Conservation (phyloP, 30 jellyfish, hydroid and myxozoan genomes). For the Rhopilema esculentum region DNA sequence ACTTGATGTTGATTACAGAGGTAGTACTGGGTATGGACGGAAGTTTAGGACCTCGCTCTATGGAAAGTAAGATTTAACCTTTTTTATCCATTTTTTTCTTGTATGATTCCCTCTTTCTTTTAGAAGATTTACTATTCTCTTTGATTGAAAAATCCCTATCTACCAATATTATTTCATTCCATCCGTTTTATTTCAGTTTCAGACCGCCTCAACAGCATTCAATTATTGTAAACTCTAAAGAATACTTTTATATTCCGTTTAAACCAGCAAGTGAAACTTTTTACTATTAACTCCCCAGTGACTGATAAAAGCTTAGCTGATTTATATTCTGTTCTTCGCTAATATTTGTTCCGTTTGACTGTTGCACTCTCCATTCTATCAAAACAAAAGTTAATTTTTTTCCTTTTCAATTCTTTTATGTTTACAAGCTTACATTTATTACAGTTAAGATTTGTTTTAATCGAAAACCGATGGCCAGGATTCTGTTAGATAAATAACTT, state of each 20-base stretch:
- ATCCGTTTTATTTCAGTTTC: not conserved
- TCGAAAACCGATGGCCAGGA: no score
- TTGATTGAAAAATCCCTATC: not conserved
- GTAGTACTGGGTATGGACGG: constrained; percentile 92
- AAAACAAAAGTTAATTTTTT: not conserved
- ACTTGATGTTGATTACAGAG: constrained; percentile 88
- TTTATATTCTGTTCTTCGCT: not conserved
- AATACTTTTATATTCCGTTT: not conserved
- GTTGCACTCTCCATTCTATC: not conserved
- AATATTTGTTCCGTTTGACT: not conserved
- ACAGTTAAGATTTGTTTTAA: no score
- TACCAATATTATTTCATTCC: no score
- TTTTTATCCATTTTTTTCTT: not conserved
- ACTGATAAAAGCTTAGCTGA: not conserved
- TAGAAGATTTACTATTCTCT: not conserved
- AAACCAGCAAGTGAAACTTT: no score
- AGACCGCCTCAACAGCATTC: not conserved
- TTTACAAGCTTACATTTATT: no score
- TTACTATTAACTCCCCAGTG: no score
- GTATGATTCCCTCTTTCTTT: not conserved
- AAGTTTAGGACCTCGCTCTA: constrained; percentile 66
- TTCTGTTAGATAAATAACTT: no score
- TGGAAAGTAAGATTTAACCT: constrained; percentile 69
- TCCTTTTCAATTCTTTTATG: no score
- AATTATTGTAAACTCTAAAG: not conserved